A percentile compares a stretch with the other conserved stretches of the same genome.
These are phyloP conservation scores for Drosophila diplacantha DNA, from an alignment of 2,888 invertebrate species.

Conservation along the genomic window DNA sequence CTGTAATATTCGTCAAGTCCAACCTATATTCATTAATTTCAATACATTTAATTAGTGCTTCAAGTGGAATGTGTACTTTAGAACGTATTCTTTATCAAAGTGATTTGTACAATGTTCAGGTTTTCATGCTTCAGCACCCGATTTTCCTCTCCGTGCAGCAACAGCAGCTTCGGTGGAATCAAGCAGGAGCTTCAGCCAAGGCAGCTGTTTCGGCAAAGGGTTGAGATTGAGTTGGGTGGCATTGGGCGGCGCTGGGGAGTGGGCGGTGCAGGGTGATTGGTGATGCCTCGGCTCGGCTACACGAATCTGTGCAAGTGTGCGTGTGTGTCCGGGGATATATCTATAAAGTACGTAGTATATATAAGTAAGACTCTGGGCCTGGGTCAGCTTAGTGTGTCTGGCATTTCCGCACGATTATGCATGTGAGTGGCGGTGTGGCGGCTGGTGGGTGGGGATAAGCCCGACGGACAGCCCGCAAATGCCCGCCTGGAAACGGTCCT, in stretches of 20 bases:
- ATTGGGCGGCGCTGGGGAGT: conserved; percentile 7
- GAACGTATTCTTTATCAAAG: too few species aligned
- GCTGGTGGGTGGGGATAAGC: conserved; percentile 43
- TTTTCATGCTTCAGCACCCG: background rate
- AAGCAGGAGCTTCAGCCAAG: conserved; percentile 45
- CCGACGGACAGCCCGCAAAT: conserved; percentile 46
- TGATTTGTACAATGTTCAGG: too few species aligned
- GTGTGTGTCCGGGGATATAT: conserved; percentile 2
- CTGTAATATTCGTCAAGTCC: too few species aligned
- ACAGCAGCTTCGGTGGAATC: conserved; percentile 25
- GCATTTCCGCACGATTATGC: conserved; percentile 70
- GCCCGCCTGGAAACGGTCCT: conserved; percentile 50
- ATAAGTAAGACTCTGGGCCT: conserved; percentile 64
- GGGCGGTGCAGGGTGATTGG: conserved; percentile 30
- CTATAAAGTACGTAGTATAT: conserved; percentile 23
- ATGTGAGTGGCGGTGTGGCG: conserved; percentile 37
- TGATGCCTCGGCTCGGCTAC: conserved; percentile 59
- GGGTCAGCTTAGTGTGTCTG: conserved; percentile 70
- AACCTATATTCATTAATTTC: too few species aligned
- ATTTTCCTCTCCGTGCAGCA: conserved; percentile 1
- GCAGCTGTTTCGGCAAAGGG: conserved; percentile 68
- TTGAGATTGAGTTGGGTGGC: conserved; percentile 35
- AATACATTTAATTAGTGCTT: too few species aligned
- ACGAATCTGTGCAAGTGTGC: background rate
- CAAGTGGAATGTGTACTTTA: too few species aligned